A percentile compares a stretch with the other conserved stretches of the same genome.
Evolutionary conservation across 1,140 invertebrate species (phyloP).

Genomic region (Delia radicum): DNA sequence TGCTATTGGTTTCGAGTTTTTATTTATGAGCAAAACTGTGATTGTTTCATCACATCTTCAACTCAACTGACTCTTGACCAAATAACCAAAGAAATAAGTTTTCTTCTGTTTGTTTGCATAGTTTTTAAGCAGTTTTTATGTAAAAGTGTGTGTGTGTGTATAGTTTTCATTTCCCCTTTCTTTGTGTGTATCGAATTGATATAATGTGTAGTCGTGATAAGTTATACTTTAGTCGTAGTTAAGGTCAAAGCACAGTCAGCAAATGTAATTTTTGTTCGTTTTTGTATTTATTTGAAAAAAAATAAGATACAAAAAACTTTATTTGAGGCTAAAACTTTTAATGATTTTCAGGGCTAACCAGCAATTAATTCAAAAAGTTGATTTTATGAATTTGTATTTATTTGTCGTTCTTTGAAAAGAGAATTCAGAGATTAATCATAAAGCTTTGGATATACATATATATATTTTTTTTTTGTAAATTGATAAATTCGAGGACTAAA

Average conservation of each 20-base stretch:
- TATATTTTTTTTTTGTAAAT: no score
- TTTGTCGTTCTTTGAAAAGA: no score
- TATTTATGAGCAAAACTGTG: background rate
- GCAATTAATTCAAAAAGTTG: constrained; percentile 12
- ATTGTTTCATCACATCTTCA: background rate
- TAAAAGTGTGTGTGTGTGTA: background rate
- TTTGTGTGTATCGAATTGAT: background rate
- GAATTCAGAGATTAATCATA: no score
- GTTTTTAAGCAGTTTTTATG: background rate
- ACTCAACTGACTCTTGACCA: constrained; percentile 1
- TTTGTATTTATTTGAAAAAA: background rate
- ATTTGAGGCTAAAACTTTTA: constrained; percentile 11
- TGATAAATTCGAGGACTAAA: no score
- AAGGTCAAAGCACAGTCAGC: background rate
- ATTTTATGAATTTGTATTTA: background rate
- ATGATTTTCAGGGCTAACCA: constrained; percentile 16
- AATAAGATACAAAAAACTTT: constrained; percentile 1
- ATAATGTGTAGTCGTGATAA: background rate
- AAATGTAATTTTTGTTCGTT: background rate
- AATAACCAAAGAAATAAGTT: background rate
- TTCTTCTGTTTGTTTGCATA: background rate
- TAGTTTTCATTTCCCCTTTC: background rate
- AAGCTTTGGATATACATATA: background rate
- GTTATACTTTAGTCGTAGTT: background rate
- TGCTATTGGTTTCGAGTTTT: background rate